phyloP scores from a whole-genome alignment of 2,113 vertebrate species.

The Gavia stellata region DNA sequence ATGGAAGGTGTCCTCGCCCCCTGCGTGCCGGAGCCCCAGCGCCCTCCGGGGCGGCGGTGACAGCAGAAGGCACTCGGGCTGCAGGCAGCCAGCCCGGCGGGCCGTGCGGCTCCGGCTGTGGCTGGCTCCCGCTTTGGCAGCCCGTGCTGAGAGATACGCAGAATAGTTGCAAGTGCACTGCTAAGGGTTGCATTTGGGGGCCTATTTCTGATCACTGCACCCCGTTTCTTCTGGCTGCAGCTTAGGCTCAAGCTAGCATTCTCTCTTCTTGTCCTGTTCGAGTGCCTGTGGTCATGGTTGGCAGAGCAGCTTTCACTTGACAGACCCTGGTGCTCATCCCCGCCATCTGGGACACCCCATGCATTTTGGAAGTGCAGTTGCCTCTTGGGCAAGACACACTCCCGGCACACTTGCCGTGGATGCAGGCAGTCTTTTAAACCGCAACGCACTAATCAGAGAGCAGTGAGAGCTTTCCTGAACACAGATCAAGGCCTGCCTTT shows the following conservation, averaged over 20 bases:
- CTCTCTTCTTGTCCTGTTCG: neutral
- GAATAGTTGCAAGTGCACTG: fast-evolving
- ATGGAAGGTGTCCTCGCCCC: too few species aligned
- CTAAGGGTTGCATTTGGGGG: fast-evolving
- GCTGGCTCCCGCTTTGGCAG: neutral
- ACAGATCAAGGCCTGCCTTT: neutral
- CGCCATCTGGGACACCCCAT: fast-evolving
- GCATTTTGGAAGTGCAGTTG: neutral
- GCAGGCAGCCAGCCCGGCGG: neutral
- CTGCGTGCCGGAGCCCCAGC: neutral
- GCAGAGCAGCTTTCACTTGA: neutral
- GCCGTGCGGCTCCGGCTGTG: neutral
- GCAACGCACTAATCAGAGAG: neutral
- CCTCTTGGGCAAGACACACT: neutral
- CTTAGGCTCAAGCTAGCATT: neutral
- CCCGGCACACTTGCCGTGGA: neutral
- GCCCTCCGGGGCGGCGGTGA: neutral
- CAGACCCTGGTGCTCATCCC: neutral
- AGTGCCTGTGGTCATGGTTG: neutral
- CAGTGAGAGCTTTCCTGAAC: neutral
- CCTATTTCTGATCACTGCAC: neutral
- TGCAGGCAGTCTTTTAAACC: neutral
- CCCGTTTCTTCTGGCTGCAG: neutral
- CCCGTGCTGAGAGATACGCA: fast-evolving
- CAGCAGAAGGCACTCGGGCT: slow-evolving; percentile 51